Conservation (phyloP, 2,113 vertebrate genomes). For the Neolamprologus fasciatus region DNA sequence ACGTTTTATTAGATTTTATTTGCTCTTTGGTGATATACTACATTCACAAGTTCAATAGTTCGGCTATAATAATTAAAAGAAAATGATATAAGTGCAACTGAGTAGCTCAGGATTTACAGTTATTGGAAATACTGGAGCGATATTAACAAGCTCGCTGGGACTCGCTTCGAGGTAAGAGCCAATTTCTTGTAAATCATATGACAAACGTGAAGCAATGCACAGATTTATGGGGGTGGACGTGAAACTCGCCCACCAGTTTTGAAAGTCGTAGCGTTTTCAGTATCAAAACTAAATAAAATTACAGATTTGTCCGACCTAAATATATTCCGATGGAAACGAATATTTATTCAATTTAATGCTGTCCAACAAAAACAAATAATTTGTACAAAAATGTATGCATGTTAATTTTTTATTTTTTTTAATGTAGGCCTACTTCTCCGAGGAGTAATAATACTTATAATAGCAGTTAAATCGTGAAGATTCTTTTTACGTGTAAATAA, state of each 20-base stretch:
- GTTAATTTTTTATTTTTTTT: neutral
- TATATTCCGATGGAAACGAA: neutral
- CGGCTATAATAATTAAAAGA: neutral
- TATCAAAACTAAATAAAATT: neutral
- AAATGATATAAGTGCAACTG: neutral
- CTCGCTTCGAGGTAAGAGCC: neutral
- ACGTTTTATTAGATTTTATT: neutral
- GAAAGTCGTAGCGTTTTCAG: neutral
- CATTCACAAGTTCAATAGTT: neutral
- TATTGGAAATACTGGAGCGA: neutral
- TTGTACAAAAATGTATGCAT: neutral
- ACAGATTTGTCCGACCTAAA: neutral
- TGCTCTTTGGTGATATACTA: neutral
- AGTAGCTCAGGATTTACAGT: neutral
- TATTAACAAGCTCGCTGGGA: neutral
- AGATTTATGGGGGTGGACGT: constrained; percentile 3
- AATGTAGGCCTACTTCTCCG: neutral
- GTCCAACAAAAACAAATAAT: neutral
- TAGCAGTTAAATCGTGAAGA: neutral
- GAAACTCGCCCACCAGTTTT: constrained; percentile 7
- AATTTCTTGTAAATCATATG: constrained; percentile 54
- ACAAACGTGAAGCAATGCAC: constrained; percentile 15
- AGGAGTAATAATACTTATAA: neutral
- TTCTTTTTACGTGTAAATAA: neutral
- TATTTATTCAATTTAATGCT: neutral